These are phyloP conservation scores for Theretra japonica DNA, from an alignment of 2,888 invertebrate genomes.

Conservation along the genomic window DNA sequence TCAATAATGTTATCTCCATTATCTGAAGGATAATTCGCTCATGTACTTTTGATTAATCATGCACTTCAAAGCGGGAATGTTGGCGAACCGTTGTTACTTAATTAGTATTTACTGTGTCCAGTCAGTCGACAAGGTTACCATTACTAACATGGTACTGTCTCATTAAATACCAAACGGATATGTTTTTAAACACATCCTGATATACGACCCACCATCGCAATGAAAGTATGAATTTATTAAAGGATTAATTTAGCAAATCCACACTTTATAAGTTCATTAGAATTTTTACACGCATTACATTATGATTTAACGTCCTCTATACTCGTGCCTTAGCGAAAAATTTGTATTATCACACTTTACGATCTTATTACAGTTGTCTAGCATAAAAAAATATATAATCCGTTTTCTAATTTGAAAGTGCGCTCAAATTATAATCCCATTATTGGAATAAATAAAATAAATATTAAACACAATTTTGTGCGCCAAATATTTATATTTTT, in stretches of 20 bases:
- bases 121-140: slow-evolving; percentile 15
- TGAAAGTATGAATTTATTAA: slow-evolving; percentile 28
- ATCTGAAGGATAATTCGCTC: no score
- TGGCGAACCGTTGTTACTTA: no score
- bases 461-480: neutral
- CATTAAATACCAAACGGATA: slow-evolving; percentile 23
- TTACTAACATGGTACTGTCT: slow-evolving; percentile 22
- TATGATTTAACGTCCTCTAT: slow-evolving; percentile 7
- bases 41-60: neutral
- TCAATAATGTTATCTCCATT: no score
- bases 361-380: slow-evolving; percentile 26
- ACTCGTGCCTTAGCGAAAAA: slow-evolving; percentile 1
- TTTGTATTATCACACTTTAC: slow-evolving; percentile 22
- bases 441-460: neutral
- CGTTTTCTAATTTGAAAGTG: slow-evolving; percentile 26
- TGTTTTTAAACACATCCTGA: slow-evolving; percentile 36
- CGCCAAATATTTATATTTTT: neutral
- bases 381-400: slow-evolving; percentile 27
- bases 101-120: neutral
- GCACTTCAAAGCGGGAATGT: no score
- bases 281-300: slow-evolving; percentile 19
- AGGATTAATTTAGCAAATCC: slow-evolving; percentile 29
- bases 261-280: slow-evolving; percentile 23
- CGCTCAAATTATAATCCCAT: slow-evolving; percentile 3
- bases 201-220: slow-evolving; percentile 34